A percentile compares a stretch with the other conserved stretches of the same genome.
phyloP scores from a whole-genome alignment of 37 sponge, comb jelly and placozoan genomes.

The Geodia barretti region DNA sequence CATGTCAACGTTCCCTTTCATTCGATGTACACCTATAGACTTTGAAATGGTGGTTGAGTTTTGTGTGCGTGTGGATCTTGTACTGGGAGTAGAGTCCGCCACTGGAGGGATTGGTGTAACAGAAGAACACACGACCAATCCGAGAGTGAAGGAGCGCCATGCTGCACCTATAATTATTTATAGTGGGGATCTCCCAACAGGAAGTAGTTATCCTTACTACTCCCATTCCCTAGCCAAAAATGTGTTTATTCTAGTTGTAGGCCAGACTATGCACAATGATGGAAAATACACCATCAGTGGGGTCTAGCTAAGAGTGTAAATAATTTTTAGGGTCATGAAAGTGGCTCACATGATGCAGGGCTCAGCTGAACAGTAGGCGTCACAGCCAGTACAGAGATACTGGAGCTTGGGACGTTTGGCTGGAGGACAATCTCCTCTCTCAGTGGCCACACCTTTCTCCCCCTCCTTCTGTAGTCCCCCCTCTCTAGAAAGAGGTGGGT shows the following conservation, averaged over 20 bases:
- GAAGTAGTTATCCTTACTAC: no score
- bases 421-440: background rate
- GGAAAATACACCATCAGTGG: background rate
- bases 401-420: conserved; percentile 50
- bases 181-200: no score
- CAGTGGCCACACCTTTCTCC: background rate
- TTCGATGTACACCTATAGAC: conserved; percentile 69
- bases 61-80: conserved; percentile 78
- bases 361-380: conserved; percentile 81
- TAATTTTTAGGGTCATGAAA: no score
- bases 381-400: conserved; percentile 95
- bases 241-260: background rate
- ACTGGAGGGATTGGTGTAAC: conserved; percentile 8
- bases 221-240: no score
- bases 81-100: conserved; percentile 81
- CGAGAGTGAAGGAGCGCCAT: conserved; percentile 98
- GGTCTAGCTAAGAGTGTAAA: background rate
- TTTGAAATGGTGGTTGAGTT: conserved; percentile 96
- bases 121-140: conserved; percentile 87
- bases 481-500: background rate
- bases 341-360: conserved; percentile 95
- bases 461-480: background rate
- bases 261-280: background rate
- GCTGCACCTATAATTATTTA: conserved; percentile 77
- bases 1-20: no score